These are phyloP conservation scores for Tetanocera ferruginea DNA, from an alignment of 2,888 invertebrate species.

Conservation along the genomic window DNA sequence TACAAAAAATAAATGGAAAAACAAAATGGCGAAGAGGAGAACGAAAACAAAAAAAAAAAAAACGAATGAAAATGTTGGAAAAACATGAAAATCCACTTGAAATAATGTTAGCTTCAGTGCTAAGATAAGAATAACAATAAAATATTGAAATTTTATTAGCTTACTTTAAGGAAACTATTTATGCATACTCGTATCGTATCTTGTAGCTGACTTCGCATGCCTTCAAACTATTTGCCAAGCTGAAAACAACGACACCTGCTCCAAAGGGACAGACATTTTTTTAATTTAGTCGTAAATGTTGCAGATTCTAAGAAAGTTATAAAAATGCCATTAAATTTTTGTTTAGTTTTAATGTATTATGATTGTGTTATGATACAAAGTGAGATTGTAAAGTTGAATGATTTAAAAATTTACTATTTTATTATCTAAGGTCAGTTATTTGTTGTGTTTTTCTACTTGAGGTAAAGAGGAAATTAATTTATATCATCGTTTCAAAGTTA, in stretches of 20 bases:
- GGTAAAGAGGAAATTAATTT: too few relatives aligned
- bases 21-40: background rate
- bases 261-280: too few relatives aligned
- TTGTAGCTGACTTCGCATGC: background rate
- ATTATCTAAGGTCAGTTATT: too few relatives aligned
- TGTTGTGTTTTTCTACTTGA: too few relatives aligned
- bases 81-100: conserved; percentile 42
- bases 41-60: background rate
- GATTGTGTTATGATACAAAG: too few relatives aligned
- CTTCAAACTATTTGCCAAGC: background rate
- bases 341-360: background rate
- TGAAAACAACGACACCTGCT: background rate
- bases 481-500: too few relatives aligned
- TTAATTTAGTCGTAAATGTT: background rate
- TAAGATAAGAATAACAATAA: conserved; percentile 7
- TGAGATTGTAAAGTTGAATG: too few relatives aligned
- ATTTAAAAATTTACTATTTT: too few relatives aligned
- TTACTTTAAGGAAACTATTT: background rate
- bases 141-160: background rate
- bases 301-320: background rate
- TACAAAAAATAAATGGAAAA: background rate
- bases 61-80: conserved; percentile 28
- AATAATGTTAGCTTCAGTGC: conserved; percentile 18
- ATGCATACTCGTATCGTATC: too few relatives aligned
- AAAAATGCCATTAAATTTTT: background rate